phyloP scores from a whole-genome alignment of 1,140 invertebrate genomes.

The Cepaea nemoralis region DNA sequence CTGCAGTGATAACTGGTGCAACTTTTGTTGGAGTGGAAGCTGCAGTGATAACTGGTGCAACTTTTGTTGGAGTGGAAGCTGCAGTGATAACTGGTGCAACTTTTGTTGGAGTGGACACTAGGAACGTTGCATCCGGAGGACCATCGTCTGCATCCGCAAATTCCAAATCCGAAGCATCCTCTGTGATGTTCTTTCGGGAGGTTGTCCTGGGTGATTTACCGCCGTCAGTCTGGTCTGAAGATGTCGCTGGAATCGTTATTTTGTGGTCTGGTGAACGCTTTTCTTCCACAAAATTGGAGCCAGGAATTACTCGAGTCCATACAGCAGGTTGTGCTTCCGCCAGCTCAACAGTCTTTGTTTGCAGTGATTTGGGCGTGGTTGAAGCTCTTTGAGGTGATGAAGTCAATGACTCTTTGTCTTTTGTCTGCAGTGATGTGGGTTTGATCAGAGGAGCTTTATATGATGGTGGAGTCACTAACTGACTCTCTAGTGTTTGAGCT shows the following conservation, averaged over 20 bases:
- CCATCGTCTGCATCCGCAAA: slow-evolving; percentile 23
- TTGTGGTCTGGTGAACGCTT: slow-evolving; percentile 1
- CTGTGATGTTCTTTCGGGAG: not conserved
- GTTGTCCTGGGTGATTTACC: not conserved
- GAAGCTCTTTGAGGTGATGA: no score
- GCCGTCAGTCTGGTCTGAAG: not conserved
- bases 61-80: not conserved
- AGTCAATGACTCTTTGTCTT: no score
- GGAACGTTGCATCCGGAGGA: not conserved
- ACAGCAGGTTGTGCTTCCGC: not conserved
- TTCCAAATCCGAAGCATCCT: not conserved
- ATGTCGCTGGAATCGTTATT: not conserved
- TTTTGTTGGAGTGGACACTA: not conserved
- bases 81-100: not conserved
- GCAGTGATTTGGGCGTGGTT: no score
- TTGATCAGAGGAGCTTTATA: no score
- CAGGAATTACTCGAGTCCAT: slow-evolving; percentile 36
- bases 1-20: not conserved
- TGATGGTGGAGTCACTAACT: not conserved
- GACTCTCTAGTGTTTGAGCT: not conserved
- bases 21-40: not conserved
- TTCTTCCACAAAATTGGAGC: slow-evolving; percentile 35
- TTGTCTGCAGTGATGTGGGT: no score
- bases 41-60: not conserved
- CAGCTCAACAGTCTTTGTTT: no score